phyloP scores from a whole-genome alignment of 2,888 invertebrate genomes.

The Aphrophora alni region DNA sequence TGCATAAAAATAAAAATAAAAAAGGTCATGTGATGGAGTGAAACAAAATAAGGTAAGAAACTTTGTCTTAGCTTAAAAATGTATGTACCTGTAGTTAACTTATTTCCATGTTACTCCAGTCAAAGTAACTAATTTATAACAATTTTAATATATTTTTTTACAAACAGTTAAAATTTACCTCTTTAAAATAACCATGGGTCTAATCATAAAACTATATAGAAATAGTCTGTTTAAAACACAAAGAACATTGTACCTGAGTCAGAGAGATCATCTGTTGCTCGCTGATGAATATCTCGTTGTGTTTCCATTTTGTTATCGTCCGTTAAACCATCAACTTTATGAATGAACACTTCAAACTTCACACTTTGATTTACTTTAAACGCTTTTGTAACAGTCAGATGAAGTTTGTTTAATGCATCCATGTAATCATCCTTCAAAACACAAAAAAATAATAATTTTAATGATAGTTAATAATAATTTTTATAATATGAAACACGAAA shows the following conservation, averaged over 20 bases:
- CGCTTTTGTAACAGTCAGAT: slow-evolving; percentile 92
- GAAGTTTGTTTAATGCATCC: slow-evolving; percentile 92
- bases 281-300: slow-evolving; percentile 96
- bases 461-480: slow-evolving; percentile 32
- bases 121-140: no score
- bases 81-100: no score
- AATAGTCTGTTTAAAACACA: no score
- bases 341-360: slow-evolving; percentile 98
- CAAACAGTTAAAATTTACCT: no score
- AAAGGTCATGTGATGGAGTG: no score
- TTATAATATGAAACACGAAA: slow-evolving; percentile 49
- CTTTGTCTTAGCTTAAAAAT: no score
- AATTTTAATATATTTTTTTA: no score
- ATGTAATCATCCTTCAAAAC: slow-evolving; percentile 92
- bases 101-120: no score
- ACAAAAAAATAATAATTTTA: slow-evolving; percentile 38
- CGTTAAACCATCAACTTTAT: slow-evolving; percentile 98
- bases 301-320: slow-evolving; percentile 99
- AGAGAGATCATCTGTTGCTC: slow-evolving; percentile 92
- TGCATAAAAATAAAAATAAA: no score
- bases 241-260: slow-evolving; percentile 89
- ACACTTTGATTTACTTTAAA: slow-evolving; percentile 95
- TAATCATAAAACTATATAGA: no score
- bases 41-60: no score
- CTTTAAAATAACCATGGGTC: no score